phyloP scores from a whole-genome alignment of 2,113 vertebrate species.

The Grantiella picta region DNA sequence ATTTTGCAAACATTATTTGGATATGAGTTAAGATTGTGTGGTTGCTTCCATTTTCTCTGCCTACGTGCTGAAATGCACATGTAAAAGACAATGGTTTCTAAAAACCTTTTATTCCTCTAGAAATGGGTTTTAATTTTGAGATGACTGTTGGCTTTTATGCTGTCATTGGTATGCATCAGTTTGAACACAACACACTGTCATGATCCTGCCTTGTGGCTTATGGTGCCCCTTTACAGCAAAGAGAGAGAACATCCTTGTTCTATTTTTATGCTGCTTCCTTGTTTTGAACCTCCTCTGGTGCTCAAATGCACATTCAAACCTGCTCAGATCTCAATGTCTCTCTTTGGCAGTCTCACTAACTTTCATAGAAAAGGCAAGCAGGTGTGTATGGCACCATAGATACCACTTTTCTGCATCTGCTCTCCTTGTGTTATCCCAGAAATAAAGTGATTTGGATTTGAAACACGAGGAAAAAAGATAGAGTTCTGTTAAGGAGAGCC shows the following conservation, averaged over 20 bases:
- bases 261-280: background rate
- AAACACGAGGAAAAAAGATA: background rate
- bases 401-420: background rate
- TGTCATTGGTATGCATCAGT: rapidly evolving
- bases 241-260: background rate
- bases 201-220: background rate
- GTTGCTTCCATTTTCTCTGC: background rate
- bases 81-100: background rate
- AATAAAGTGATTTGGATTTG: background rate
- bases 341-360: background rate
- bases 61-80: background rate
- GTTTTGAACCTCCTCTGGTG: background rate
- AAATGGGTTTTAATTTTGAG: background rate
- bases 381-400: background rate
- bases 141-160: background rate
- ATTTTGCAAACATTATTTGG: background rate
- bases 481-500: background rate
- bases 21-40: background rate
- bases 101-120: background rate
- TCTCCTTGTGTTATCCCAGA: background rate
- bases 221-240: background rate
- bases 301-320: background rate
- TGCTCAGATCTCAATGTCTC: background rate
- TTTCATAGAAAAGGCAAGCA: background rate
- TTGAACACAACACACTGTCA: background rate